Evolutionary conservation across 64 coral and sea anemone genomes (phyloP).

Genomic region (Montipora cactus): DNA sequence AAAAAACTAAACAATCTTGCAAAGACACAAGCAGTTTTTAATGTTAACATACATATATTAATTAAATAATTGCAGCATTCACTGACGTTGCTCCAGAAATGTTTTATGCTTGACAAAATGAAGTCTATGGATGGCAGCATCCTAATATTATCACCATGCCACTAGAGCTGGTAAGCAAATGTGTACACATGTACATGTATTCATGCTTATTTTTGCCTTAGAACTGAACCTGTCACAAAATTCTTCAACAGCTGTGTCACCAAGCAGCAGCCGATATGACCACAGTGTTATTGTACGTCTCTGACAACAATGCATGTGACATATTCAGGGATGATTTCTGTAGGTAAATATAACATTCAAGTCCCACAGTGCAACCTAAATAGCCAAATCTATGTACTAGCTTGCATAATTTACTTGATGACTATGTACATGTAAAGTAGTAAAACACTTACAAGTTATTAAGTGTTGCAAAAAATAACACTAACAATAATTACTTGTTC

Average conservation of each 20-base stretch:
- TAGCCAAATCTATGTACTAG: background rate
- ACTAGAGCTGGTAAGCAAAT: background rate
- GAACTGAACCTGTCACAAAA: background rate
- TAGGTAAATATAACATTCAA: background rate
- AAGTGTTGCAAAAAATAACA: too few relatives aligned
- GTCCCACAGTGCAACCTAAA: background rate
- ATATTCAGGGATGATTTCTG: background rate
- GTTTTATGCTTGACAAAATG: background rate
- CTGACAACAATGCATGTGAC: background rate
- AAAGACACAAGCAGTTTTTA: too few relatives aligned
- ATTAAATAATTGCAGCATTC: background rate
- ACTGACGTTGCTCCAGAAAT: background rate
- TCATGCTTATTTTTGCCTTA: background rate
- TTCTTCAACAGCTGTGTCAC: background rate
- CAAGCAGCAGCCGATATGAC: background rate
- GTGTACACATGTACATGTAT: background rate
- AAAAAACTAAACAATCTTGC: too few relatives aligned
- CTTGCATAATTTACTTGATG: background rate
- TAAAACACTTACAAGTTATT: too few relatives aligned
- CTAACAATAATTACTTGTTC: too few relatives aligned
- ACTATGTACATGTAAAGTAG: background rate
- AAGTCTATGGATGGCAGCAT: slow-evolving; percentile 3
- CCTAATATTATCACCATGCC: background rate
- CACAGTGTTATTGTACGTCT: background rate
- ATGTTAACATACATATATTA: too few relatives aligned